These are phyloP conservation scores for Drosophila cardini DNA, from an alignment of 1,140 invertebrate genomes.

Conservation along the genomic window DNA sequence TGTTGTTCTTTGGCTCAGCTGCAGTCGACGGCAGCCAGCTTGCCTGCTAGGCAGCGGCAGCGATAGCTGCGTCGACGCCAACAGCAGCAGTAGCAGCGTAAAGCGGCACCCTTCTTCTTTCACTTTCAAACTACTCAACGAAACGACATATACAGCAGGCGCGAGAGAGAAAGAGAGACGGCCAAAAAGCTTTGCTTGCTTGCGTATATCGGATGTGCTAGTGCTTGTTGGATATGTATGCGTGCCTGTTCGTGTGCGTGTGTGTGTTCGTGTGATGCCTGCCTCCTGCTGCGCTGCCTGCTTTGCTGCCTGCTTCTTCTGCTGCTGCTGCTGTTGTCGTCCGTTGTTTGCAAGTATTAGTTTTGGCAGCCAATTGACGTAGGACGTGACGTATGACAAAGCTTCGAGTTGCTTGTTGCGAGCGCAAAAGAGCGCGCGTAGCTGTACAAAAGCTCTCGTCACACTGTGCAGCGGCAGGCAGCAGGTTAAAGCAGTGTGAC, in stretches of 20 bases:
- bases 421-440: constrained; percentile 40
- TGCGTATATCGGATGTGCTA: constrained; percentile 25
- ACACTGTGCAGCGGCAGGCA: constrained; percentile 29
- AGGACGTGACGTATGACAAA: constrained; percentile 72
- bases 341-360: constrained; percentile 45
- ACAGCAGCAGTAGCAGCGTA: constrained; percentile 29
- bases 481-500: constrained; percentile 38
- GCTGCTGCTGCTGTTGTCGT: constrained; percentile 20
- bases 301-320: constrained; percentile 20
- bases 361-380: constrained; percentile 68
- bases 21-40: constrained; percentile 51
- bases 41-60: constrained; percentile 28
- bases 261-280: constrained; percentile 43
- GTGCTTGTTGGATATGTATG: not conserved
- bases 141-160: constrained; percentile 30
- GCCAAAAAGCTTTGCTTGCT: constrained; percentile 47
- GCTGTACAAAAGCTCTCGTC: constrained; percentile 34
- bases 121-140: constrained; percentile 70
- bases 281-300: constrained; percentile 50
- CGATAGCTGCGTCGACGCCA: constrained; percentile 15
- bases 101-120: constrained; percentile 74
- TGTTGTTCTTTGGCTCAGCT: constrained; percentile 74
- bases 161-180: constrained; percentile 55
- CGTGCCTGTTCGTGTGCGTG: constrained; percentile 7
- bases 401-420: constrained; percentile 41